Evolutionary conservation across 2,113 vertebrate species (phyloP).

Genomic region (Esox niger): DNA sequence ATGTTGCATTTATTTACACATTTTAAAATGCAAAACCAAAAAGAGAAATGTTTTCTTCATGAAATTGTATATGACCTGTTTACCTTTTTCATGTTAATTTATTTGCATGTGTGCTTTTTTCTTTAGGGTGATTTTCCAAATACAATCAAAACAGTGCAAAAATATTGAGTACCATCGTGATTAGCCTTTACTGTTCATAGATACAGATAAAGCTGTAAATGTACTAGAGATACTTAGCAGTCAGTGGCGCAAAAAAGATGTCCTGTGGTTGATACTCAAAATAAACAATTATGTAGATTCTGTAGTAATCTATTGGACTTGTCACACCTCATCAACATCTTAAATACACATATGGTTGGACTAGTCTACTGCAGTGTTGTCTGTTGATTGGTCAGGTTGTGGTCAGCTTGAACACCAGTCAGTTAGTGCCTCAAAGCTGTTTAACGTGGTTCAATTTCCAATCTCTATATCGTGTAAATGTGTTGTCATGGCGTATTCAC

Average conservation of each 20-base stretch:
- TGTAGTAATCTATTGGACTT: slow-evolving; percentile 27
- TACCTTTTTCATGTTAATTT: slow-evolving; percentile 68
- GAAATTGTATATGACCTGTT: slow-evolving; percentile 39
- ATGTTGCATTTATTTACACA: slow-evolving; percentile 41
- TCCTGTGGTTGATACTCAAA: slow-evolving; percentile 49
- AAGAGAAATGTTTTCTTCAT: slow-evolving; percentile 35
- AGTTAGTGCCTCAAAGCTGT: slow-evolving; percentile 50
- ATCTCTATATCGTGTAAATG: slow-evolving; percentile 41
- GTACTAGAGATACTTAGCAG: slow-evolving; percentile 40
- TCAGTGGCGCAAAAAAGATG: slow-evolving; percentile 47
- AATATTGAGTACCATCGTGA: slow-evolving; percentile 33
- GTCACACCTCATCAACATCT: not conserved
- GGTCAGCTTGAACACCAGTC: slow-evolving; percentile 28
- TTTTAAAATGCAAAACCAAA: slow-evolving; percentile 53
- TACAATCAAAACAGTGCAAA: slow-evolving; percentile 2
- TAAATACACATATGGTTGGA: not conserved
- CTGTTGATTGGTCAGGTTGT: slow-evolving; percentile 29
- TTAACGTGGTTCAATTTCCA: slow-evolving; percentile 38
- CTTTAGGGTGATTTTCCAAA: slow-evolving; percentile 41
- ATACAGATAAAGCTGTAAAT: slow-evolving; percentile 23
- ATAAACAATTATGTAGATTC: slow-evolving; percentile 43
- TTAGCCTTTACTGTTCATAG: slow-evolving; percentile 31
- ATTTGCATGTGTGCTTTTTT: slow-evolving; percentile 61
- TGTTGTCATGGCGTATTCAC: slow-evolving; percentile 35
- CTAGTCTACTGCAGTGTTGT: slow-evolving; percentile 32